Evolutionary conservation across 2,888 invertebrate species (phyloP), one percentile per base, ranked within the genome.

Genomic region (Coleophora flavipennella): DNA sequence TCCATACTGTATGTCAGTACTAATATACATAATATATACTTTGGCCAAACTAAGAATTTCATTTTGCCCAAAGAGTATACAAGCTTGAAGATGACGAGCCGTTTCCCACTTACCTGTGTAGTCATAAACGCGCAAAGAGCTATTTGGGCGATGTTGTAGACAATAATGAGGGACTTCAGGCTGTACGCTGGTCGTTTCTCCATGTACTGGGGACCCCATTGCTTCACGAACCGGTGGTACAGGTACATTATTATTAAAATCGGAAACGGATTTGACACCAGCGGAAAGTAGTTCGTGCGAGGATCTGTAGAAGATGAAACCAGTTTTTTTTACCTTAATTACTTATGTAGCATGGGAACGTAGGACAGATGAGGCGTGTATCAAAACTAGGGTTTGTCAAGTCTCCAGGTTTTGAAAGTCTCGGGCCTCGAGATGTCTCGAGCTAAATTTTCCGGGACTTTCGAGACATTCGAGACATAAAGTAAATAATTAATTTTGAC

Each of bases 101-200:
- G n/a, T n/a, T n/a, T n/a, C n/a, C 20, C 20, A 20, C 20, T 20
- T 52, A 86, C 89, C 62, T 88, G 84, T 35, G 65, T 39, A 42
- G 87, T 74, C 46, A 88, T 62, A 44, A 83, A 74, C 7, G 67
- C 56, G 0, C 76, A 83, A 9, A 81, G 51, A 31, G 49, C 53
- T 25, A 92, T 89, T 83, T 92, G 92, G 32, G 87, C 55, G 4
- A 89, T 62, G 59, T 92, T 92, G 61, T 91, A 92, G 0, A 85
- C 42, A 36, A 91, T 78, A 47, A 92, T 80, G 7, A 88, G 42
- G 34, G 69, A 83, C 51, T 89, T 86, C 14, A 92, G 62, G 13
- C 90, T 79, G 56, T 86, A 88, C 0, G 92, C 88, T 35, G 84
- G 77, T 6, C 90, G 72, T 50, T 89, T 80, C 43, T 84, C 84